Evolutionary conservation across 1,140 invertebrate species (phyloP).

Genomic region (Uloborus diversus): DNA sequence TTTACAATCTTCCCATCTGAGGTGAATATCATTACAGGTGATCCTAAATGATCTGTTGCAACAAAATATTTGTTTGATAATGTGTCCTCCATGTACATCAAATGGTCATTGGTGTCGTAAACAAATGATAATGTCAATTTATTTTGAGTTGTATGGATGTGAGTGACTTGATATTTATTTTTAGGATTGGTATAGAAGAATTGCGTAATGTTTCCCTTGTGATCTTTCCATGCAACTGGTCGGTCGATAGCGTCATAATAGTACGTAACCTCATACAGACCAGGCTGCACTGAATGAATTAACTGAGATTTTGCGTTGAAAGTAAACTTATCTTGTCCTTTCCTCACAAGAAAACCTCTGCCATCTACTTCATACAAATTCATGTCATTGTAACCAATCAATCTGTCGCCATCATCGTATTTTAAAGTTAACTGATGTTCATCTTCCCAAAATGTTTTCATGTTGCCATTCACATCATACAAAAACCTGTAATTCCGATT

Average conservation of each 20-base stretch:
- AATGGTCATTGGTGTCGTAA: conserved; percentile 88
- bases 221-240: conserved; percentile 85
- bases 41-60: conserved; percentile 93
- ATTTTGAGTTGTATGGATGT: conserved; percentile 89
- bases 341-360: conserved; percentile 87
- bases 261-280: conserved; percentile 87
- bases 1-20: conserved; percentile 91
- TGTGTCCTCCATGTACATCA: conserved; percentile 88
- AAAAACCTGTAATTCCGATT: conserved; percentile 88
- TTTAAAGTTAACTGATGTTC: conserved; percentile 78
- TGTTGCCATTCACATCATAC: conserved; percentile 96
- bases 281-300: conserved; percentile 74
- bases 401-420: conserved; percentile 81
- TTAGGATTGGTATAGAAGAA: conserved; percentile 96
- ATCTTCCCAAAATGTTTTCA: conserved; percentile 64
- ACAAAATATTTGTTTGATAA: conserved; percentile 87
- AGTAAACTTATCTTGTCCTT: conserved; percentile 91
- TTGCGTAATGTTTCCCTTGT: conserved; percentile 93
- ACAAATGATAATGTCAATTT: conserved; percentile 84
- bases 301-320: conserved; percentile 93
- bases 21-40: conserved; percentile 93
- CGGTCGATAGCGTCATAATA: conserved; percentile 92
- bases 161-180: conserved; percentile 78
- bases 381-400: conserved; percentile 58
- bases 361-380: conserved; percentile 81